These are phyloP conservation scores for Alcis repandata DNA, from an alignment of 2,888 invertebrate genomes.

Conservation along the genomic window DNA sequence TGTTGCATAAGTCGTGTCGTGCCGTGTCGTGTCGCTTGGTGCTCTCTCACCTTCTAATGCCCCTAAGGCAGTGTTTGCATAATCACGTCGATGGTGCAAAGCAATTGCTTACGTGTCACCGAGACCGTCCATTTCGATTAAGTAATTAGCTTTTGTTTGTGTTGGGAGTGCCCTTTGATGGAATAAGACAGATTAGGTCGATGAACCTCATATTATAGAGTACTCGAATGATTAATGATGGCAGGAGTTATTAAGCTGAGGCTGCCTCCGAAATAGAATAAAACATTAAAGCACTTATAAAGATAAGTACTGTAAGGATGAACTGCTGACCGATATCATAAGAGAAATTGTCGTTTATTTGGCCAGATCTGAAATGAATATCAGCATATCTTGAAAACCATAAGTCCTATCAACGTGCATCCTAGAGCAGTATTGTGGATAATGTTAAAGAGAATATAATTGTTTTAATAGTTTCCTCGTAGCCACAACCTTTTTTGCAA, in stretches of 20 bases:
- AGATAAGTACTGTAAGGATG: too few relatives aligned
- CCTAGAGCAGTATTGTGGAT: too few relatives aligned
- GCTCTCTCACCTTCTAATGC: conserved; percentile 50
- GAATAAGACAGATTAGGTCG: conserved; percentile 21
- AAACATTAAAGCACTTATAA: too few relatives aligned
- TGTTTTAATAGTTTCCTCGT: too few relatives aligned
- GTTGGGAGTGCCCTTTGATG: conserved; percentile 17
- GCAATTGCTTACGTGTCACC: conserved; percentile 25
- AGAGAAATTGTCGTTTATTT: too few relatives aligned
- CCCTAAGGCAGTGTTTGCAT: conserved; percentile 66
- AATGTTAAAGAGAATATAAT: too few relatives aligned
- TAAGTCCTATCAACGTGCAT: too few relatives aligned
- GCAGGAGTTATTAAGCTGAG: background rate
- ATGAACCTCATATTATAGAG: conserved; percentile 15
- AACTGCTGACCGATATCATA: too few relatives aligned
- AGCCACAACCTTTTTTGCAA: too few relatives aligned
- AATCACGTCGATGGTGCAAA: conserved; percentile 48
- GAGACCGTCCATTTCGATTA: conserved; percentile 38
- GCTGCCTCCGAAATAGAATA: background rate
- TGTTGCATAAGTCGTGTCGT: too few relatives aligned
- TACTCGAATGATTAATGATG: conserved; percentile 17
- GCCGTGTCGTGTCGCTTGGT: conserved; percentile 16
- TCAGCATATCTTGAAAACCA: too few relatives aligned
- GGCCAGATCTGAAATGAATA: too few relatives aligned
- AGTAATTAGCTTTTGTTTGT: conserved; percentile 39